Base-by-base conservation (phyloP, 2,888 invertebrate genomes). In the Pecten maximus region DNA sequence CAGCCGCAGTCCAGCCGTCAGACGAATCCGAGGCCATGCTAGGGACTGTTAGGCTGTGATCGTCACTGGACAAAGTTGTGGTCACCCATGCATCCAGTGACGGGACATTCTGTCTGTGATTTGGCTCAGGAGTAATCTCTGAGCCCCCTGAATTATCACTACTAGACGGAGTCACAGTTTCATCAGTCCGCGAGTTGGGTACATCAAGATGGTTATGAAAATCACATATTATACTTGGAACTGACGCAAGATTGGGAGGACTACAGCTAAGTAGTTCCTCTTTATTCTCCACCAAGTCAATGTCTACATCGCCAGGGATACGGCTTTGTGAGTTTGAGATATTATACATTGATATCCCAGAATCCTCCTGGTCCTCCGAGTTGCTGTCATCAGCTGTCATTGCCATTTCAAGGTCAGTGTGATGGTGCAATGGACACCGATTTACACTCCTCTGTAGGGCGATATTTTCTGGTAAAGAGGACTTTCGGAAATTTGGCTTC, bases 141-240 rank as follows among this genome's bases (percentile, higher is more conserved):
- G 94, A 94, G 8, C 94, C 95, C 88, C 93, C 94, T n/a, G 95
- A 95, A 92, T 94, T 94, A 92, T 95, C 95, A 87, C 94, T 94
- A 91, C 94, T 94, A 39, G 95, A 94, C 12, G 94, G 94, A 40
- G 94, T 89, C 40, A 94, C 94, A 91, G 94, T 50, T 89, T 94
- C 94, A 87, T 94, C 93, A 88, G 92, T 92, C 16, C 93, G 89
- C 35, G 93, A 92, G 88, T 88, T 87, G 16, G 48, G 89, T n/a
- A 87, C 87, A 60, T 91, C 91, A 40, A 88, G 40, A 88, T 91
- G 90, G 60, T 87, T 89, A 88, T 91, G 87, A 89, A 87, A 90
- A 48, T 92, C 93, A 91, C 94, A 95, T 86, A 93, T 93, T 35
- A 95, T 95, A 88, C 91, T 94, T 15, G 95, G 94, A 28, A 95